Base-by-base conservation (phyloP, 2,113 vertebrate genomes). In the Himantopus leucocephalus region DNA sequence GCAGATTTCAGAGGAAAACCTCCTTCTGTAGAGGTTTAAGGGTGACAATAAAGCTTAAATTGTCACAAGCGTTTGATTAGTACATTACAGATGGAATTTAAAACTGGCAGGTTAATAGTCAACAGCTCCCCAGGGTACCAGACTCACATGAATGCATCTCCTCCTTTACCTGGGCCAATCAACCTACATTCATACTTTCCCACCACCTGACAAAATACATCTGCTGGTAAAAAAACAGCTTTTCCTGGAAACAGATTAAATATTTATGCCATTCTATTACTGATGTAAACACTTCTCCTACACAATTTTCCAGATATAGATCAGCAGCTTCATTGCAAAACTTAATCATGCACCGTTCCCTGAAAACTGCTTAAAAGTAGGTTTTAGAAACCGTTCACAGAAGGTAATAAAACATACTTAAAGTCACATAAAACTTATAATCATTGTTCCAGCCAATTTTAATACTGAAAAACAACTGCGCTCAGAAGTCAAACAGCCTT, bases 391-490 rank as follows among this genome's bases (percentile, higher is more conserved):
- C 39, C 23, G 29, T 35, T 91, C 86, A 37, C 41, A 96, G 77
- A 97, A 91, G 90, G 67, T 56, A 92, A 93, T 91, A 95, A 96
- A 96, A 43, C n/a, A 63, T 16, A 91, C 14, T 62, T 88, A 82
- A 62, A 87, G 88, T 74, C 91, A 74, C 59, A 66, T 62, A 96
- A 94, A 97, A 95, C 58, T 92, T 83, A 59, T 2, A 76, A 83
- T 56, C 87, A 67, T 81, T 81, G 71, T 58, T 78, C 32, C 92
- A 93, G 68, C 90, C 88, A 93, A 94, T 92, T 96, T 89, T 90
- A 93, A 92, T 94, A 95, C 41, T 91, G 82, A 92, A 94, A 96
- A 94, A 83, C 85, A 45, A 39, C 74, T 32, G 43, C 66, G 43
- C 85, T 85, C 71, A 91, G 88, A 82, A 93, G 60, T 88, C 32